Evolutionary conservation across 1,140 invertebrate species (phyloP), one percentile per base, ranked within the genome.

Genomic region (Pantala flavescens): DNA sequence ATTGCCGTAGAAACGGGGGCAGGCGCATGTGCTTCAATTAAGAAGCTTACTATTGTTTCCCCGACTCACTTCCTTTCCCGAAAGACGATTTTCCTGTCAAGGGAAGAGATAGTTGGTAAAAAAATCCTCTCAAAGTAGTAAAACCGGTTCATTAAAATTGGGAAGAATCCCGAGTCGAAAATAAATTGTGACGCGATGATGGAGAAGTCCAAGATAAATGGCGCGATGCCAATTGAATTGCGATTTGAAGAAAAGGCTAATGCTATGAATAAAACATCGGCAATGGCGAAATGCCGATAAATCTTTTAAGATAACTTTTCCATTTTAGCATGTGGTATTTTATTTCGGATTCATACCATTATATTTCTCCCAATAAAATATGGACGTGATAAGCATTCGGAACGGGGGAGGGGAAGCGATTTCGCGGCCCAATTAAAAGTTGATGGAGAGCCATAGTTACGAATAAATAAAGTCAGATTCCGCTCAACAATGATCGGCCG

Each of bases 131-230:
- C 5, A 14, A 63, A 63, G 16, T 21, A 19, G 49, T 21, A 63
- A 19, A 63, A 63, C 49, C 49, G 49, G 49, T 63, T 63, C 49
- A 63, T 63, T 63, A 63, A 63, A 63, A 63, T 63, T 63, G 49
- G 49, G 49, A 49, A 63, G 49, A 63, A 63, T 63, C 49, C n/a
- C 12, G 3, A 21, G n/a, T 21, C 49, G 16, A 16, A 63, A 63
- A 63, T 63, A 63, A 63, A 63, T 63, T 63, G 49, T 21, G 49
- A 63, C 49, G n/a, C 49, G 49, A 16, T 63, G 49, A 63, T 63
- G 49, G n/a, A 63, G n/a, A 63, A 19, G 49, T 63, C 49, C 49
- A 21, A 63, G 49, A 16, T 16, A 21, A 21, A 63, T 63, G 49
- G n/a, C 28, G 28, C 28, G 28, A 63, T 63, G 49, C 49, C 16